These are phyloP conservation scores for Heliocidaris erythrogramma DNA, from an alignment of 35 echinoderm and acorn worm species.

Conservation along the genomic window DNA sequence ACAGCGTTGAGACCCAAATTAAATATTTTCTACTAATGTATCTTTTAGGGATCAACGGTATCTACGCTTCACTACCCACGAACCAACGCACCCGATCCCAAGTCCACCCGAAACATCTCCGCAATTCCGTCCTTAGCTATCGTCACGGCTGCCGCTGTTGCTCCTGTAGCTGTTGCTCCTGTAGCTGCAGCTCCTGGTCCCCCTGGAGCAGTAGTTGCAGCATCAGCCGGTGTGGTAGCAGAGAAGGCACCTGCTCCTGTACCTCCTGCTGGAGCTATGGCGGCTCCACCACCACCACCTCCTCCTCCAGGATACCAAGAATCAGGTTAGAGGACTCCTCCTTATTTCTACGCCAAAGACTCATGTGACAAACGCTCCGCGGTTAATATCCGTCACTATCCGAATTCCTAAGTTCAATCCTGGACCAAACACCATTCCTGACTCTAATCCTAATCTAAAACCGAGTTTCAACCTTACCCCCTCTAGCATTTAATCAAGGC, in stretches of 20 bases:
- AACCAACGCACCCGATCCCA: not conserved
- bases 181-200: not conserved
- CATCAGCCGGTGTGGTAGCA: not conserved
- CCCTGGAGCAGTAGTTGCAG: not conserved
- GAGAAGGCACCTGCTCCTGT: slow-evolving; percentile 36
- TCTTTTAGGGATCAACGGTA: not conserved
- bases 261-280: not conserved
- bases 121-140: not conserved
- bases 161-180: not conserved
- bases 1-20: no score
- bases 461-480: no score
- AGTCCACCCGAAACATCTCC: not conserved
- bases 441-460: no score
- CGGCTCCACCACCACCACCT: slow-evolving; percentile 8
- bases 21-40: not conserved
- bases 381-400: no score
- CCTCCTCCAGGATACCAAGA: not conserved
- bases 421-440: no score
- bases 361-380: no score
- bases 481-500: no score
- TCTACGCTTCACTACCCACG: slow-evolving; percentile 2
- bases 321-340: not conserved
- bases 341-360: no score
- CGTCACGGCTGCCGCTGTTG: not conserved
- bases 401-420: no score